Evolutionary conservation across 1,140 invertebrate species (phyloP), one percentile per base, ranked within the genome.

Genomic region (Homalodisca vitripennis): DNA sequence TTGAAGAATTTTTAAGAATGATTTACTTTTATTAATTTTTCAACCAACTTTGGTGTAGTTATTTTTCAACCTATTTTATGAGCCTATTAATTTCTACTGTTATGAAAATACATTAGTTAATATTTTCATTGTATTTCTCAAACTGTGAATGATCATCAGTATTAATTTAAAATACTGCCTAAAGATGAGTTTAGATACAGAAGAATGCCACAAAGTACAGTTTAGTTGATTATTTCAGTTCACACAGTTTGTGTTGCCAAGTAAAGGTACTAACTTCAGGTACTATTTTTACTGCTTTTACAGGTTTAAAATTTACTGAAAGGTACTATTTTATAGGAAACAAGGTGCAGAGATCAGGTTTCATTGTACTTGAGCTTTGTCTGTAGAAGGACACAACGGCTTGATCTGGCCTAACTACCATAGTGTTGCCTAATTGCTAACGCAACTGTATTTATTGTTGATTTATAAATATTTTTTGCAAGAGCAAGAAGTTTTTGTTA

Each of bases 371-470:
- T 10, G 6, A 6, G 6, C 17, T 10, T 17, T 41, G 34, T 41
- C 17, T 17, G 17, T 10, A 41, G 34, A 6, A 41, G 17, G 34
- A 10, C 34, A 10, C 6, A 41, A 10, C 6, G 6, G 34, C 34
- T 41, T 6, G 34, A 6, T 41, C 17, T 3, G n/a, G n/a, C n/a
- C 48, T 51, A 51, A 14, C 48, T 3, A 20, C 17, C 14, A 20
- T 51, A 6, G 22, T 12, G 17, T 51, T 51, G 48, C 48, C 3
- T 51, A 51, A 22, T 51, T 51, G 48, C 48, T 6, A 10, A 51
- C 22, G 22, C 48, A 20, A 51, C 22, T 51, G 48, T 51, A 51
- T 51, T 51, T 51, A 51, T 51, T 51, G 48, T 51, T 51, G 48
- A 51, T 51, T 51, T 51, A 51, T 51, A 51, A n/a, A n/a, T n/a